Percentiles rank a stretch among this genome's conserved stretches.
phyloP scores from a whole-genome alignment of 64 coral and sea anemone genomes.

The Cladopsammia gracilis region DNA sequence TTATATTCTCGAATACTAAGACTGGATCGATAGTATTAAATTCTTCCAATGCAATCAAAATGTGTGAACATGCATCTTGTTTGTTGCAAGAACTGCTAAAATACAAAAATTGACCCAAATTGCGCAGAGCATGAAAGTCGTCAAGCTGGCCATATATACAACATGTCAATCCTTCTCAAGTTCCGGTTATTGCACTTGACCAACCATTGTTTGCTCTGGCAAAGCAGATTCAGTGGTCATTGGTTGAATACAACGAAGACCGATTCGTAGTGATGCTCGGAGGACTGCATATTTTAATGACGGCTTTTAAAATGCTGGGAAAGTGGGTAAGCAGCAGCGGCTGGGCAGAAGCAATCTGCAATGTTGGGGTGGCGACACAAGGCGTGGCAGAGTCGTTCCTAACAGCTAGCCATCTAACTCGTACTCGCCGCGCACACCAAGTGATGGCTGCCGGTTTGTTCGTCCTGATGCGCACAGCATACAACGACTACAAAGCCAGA shows the following conservation, averaged over 20 bases:
- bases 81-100: too few species aligned
- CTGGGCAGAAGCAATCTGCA: neutral
- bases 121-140: slow-evolving; percentile 8
- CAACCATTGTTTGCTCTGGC: slow-evolving; percentile 2
- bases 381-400: slow-evolving; percentile 25
- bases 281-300: too few species aligned
- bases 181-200: slow-evolving; percentile 7
- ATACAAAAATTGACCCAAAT: neutral
- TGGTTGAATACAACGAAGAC: too few species aligned
- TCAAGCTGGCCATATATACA: neutral
- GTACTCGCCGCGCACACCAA: neutral
- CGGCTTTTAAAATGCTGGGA: too few species aligned
- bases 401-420: neutral
- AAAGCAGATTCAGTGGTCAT: neutral
- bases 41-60: too few species aligned
- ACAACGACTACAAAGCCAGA: neutral
- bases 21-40: too few species aligned
- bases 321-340: too few species aligned
- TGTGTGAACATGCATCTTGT: too few species aligned
- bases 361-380: slow-evolving; percentile 10
- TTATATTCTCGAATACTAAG: too few species aligned
- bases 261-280: too few species aligned
- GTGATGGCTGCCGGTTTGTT: neutral
- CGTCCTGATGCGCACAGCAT: neutral
- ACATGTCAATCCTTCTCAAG: slow-evolving; percentile 19